Evolutionary conservation across 2,113 vertebrate species (phyloP), one percentile per base, ranked within the genome.

Genomic region (Baryphthengus martii): DNA sequence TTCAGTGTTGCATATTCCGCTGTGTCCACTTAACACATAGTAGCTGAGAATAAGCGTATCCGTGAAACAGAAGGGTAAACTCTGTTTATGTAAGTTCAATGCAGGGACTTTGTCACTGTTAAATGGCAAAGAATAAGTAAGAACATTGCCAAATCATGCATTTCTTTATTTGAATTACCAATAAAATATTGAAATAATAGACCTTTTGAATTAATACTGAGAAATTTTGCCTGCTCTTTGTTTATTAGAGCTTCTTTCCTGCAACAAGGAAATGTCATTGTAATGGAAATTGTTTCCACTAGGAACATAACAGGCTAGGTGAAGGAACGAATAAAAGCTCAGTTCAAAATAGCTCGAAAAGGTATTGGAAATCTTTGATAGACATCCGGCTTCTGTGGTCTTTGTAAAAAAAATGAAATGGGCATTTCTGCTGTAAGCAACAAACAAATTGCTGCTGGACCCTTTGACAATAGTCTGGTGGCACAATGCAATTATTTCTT

Each of bases 241-340:
- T 79, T 89, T 93, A 71, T 78, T 73, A 83, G 17, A 85, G 18
- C 50, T 92, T 56, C 42, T 50, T 90, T 75, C 31, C 44, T 88
- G 40, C 70, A 74, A 33, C 24, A 42, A 45, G 17, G 91, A 92
- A 72, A 78, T n/a, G 7, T 66, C 44, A 45, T 92, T 95, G 20
- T 55, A 52, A 67, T 63, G 17, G 25, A 85, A 94, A 73, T 82
- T 76, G 44, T 87, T 96, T 66, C 52, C 50, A 40, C 31, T 68
- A 53, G 68, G 65, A 90, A 56, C 7, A 44, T n/a, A 92, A 66
- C 56, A 67, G 44, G 11, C 33, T n/a, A 72, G 21, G 66, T 91
- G 44, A 87, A 77, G 35, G 31, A 90, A 77, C 71, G 3, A 72
- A 61, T 88, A 73, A 75, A 91, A 93, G 29, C 11, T 87, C 21